Percentiles rank a stretch among this genome's conserved stretches.
These are phyloP conservation scores for Bradypodion ventrale DNA, from an alignment of 2,797 vertebrate genomes.

Conservation along the genomic window DNA sequence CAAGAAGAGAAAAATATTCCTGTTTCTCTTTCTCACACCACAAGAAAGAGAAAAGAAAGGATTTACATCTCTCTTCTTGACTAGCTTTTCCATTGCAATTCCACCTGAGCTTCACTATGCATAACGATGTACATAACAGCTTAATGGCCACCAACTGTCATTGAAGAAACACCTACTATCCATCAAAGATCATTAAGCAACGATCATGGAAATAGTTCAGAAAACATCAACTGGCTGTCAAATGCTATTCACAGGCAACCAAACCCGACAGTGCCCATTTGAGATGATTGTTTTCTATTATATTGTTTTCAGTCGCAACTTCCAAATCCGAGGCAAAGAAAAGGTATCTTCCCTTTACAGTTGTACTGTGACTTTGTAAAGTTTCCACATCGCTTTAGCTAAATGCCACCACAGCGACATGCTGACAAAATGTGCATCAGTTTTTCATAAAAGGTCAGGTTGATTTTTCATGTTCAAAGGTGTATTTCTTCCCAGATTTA, in stretches of 20 bases:
- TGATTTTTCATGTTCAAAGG: slow-evolving; percentile 57
- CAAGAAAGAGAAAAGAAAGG: no score
- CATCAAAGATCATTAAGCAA: background rate
- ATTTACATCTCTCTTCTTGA: no score
- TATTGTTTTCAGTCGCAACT: background rate
- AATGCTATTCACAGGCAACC: background rate
- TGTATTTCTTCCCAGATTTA: background rate
- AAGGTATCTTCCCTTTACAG: slow-evolving; percentile 12
- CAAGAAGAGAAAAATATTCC: no score
- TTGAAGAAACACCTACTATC: background rate
- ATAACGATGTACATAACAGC: background rate
- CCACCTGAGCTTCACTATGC: no score
- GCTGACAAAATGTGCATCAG: slow-evolving; percentile 36
- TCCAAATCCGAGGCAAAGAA: slow-evolving; percentile 18
- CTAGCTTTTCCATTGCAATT: no score
- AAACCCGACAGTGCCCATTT: background rate
- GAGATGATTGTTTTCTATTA: background rate
- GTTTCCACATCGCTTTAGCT: slow-evolving; percentile 34
- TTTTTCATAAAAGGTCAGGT: slow-evolving; percentile 58
- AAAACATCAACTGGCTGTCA: background rate
- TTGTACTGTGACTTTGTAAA: slow-evolving; percentile 29
- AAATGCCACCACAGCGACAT: slow-evolving; percentile 49
- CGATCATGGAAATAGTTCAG: background rate
- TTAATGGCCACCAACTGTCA: background rate
- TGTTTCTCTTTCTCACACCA: no score